These are phyloP conservation scores for Centropristis striata DNA, from an alignment of 2,113 vertebrate species.

Conservation along the genomic window DNA sequence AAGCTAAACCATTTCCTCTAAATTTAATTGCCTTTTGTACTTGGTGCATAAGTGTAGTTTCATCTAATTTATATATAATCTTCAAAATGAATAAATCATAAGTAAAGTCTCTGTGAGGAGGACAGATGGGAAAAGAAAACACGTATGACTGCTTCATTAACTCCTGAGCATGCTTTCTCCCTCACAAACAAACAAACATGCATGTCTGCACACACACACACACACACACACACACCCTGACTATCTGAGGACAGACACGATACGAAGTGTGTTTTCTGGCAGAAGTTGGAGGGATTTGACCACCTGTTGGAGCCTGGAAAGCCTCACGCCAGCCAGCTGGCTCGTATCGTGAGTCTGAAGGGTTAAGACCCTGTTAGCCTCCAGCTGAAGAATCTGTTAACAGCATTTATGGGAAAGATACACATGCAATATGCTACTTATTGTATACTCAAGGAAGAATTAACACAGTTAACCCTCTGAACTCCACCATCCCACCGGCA, in stretches of 20 bases:
- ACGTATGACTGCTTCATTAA: constrained; percentile 38
- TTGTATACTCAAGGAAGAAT: no score
- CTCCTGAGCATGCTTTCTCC: neutral
- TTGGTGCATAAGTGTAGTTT: no score
- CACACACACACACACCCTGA: neutral
- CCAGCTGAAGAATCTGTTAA: neutral
- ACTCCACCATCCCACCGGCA: no score
- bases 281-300: neutral
- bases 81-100: no score
- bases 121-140: constrained; percentile 48
- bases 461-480: no score
- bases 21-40: no score
- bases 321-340: constrained; percentile 5
- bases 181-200: neutral
- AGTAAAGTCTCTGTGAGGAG: neutral
- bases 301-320: neutral
- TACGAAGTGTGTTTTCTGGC: neutral
- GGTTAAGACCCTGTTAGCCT: constrained; percentile 16
- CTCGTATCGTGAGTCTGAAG: neutral
- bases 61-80: no score
- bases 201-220: neutral
- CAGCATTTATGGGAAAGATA: neutral
- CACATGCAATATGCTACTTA: neutral
- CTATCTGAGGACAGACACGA: neutral
- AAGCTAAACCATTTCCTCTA: no score